Conservation (phyloP, 2,113 vertebrate species). For the Mastomys coucha region DNA sequence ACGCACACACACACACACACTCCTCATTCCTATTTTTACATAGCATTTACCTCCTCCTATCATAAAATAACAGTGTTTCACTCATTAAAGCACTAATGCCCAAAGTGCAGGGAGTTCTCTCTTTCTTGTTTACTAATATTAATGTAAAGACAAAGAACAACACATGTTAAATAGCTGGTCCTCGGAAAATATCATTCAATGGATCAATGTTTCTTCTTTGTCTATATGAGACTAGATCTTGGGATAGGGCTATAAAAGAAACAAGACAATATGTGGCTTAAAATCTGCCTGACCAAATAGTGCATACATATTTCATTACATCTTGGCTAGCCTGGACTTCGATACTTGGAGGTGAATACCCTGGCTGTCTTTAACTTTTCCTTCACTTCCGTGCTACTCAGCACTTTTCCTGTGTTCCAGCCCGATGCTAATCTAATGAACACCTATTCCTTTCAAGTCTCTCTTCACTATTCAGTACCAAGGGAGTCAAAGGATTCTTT, state of each 20-base stretch:
- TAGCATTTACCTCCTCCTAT: background rate
- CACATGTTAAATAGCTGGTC: background rate
- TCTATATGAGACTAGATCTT: background rate
- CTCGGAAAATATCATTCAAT: background rate
- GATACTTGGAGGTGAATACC: background rate
- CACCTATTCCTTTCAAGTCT: background rate
- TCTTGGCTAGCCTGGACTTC: background rate
- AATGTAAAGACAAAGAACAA: background rate
- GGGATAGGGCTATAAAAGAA: background rate
- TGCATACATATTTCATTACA: background rate
- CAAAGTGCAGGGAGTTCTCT: background rate
- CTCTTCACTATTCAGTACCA: background rate
- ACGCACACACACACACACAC: background rate
- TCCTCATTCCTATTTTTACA: background rate
- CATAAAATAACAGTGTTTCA: background rate
- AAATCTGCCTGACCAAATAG: background rate
- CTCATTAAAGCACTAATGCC: constrained; percentile 12
- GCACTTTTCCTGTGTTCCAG: background rate
- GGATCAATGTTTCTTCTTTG: background rate
- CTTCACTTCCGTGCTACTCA: background rate
- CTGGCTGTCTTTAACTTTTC: background rate
- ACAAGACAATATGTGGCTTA: background rate
- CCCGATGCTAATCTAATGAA: background rate
- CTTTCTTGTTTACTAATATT: background rate
- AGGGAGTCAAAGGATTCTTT: background rate